phyloP scores from a whole-genome alignment of 2,888 invertebrate species.

The Microlaimidae sp. region DNA sequence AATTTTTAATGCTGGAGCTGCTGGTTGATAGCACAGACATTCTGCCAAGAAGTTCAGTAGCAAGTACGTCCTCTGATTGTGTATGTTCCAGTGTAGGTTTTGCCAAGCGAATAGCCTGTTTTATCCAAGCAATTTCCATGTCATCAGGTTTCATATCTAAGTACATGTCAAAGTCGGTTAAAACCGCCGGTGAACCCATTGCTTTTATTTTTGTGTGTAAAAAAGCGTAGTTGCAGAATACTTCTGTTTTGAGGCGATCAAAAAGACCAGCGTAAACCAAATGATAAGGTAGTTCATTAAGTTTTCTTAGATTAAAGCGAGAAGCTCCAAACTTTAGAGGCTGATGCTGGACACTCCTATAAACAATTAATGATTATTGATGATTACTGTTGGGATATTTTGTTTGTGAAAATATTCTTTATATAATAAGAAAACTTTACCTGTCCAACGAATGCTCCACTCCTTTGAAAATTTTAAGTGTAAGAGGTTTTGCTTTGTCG shows the following conservation, averaged over 20 bases:
- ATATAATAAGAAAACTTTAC: too few relatives aligned
- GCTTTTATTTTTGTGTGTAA: not conserved
- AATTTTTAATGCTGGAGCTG: not conserved
- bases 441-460: too few relatives aligned
- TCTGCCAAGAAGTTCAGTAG: not conserved
- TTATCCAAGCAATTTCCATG: not conserved
- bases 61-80: not conserved
- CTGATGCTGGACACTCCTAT: not conserved
- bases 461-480: not conserved
- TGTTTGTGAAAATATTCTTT: too few relatives aligned
- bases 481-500: not conserved
- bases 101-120: not conserved
- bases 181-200: not conserved
- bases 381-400: too few relatives aligned
- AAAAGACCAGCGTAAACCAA: not conserved
- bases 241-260: not conserved
- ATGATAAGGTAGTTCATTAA: not conserved
- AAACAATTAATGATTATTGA: too few relatives aligned
- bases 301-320: not conserved
- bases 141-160: not conserved
- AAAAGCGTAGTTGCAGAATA: not conserved
- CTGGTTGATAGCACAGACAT: not conserved
- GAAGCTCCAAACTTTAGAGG: not conserved
- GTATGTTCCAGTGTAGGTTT: not conserved
- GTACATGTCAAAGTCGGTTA: not conserved